Evolutionary conservation across 2,797 vertebrate genomes (phyloP).

Genomic region (Hylomyscus alleni): DNA sequence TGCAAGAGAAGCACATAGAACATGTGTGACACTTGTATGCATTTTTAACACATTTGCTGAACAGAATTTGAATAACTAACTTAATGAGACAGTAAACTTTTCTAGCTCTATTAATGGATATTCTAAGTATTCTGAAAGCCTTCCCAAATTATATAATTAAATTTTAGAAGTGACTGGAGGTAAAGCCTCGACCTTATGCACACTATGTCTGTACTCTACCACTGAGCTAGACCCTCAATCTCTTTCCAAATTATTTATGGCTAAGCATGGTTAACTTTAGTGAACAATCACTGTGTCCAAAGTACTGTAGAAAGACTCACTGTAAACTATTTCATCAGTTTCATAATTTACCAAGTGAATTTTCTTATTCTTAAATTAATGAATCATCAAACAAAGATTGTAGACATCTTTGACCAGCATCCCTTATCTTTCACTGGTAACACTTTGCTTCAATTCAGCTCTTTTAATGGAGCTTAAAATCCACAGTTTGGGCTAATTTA

Average conservation of each 20-base stretch:
- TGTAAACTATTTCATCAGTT: not conserved
- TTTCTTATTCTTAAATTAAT: not conserved
- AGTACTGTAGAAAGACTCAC: not conserved
- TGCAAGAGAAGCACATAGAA: not conserved
- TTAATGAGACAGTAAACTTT: not conserved
- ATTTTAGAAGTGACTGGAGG: not conserved
- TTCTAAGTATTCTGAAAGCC: not conserved
- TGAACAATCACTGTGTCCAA: not conserved
- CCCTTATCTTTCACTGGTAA: not conserved
- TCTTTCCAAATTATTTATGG: not conserved
- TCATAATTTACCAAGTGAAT: not conserved
- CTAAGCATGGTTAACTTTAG: not conserved
- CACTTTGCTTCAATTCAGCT: not conserved
- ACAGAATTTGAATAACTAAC: not conserved
- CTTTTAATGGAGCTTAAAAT: not conserved
- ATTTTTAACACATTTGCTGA: slow-evolving; percentile 10
- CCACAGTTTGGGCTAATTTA: slow-evolving; percentile 4
- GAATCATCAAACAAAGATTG: not conserved
- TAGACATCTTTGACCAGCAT: not conserved
- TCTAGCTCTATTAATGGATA: not conserved
- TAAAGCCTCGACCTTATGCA: too few species aligned
- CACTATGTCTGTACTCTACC: rapidly evolving
- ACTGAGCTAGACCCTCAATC: not conserved
- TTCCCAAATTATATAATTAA: not conserved
- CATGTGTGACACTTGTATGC: not conserved